Evolutionary conservation across 1,140 invertebrate species (phyloP).

Genomic region (Rhagoletis pomonella): DNA sequence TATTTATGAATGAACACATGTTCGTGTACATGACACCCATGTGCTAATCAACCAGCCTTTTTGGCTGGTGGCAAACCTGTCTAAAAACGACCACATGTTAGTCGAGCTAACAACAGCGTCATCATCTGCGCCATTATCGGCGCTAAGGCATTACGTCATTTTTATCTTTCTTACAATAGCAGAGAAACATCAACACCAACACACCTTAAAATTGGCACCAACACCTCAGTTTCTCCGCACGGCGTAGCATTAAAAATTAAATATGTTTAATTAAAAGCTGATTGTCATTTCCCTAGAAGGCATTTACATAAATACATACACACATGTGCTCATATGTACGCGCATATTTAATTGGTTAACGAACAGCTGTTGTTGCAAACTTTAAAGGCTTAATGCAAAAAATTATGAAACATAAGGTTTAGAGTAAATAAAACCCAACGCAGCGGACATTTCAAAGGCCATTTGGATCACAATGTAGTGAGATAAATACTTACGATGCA

Average conservation of each 20-base stretch:
- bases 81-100: background rate
- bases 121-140: conserved; percentile 30
- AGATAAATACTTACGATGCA: no score
- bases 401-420: background rate
- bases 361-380: background rate
- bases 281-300: conserved; percentile 44
- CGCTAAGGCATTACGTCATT: conserved; percentile 31
- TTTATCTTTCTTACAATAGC: background rate
- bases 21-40: background rate
- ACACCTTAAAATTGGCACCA: background rate
- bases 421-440: no score
- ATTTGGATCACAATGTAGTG: no score
- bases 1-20: background rate
- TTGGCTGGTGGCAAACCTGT: conserved; percentile 29
- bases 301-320: background rate
- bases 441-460: no score
- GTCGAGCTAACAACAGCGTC: background rate
- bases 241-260: conserved; percentile 24
- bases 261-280: conserved; percentile 1
- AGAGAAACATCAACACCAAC: background rate
- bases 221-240: background rate
- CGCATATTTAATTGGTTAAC: background rate
- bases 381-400: background rate
- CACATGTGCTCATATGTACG: background rate
- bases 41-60: conserved; percentile 28